Conservation (phyloP, 2,888 invertebrate genomes). For the Mythimna lalbum region DNA sequence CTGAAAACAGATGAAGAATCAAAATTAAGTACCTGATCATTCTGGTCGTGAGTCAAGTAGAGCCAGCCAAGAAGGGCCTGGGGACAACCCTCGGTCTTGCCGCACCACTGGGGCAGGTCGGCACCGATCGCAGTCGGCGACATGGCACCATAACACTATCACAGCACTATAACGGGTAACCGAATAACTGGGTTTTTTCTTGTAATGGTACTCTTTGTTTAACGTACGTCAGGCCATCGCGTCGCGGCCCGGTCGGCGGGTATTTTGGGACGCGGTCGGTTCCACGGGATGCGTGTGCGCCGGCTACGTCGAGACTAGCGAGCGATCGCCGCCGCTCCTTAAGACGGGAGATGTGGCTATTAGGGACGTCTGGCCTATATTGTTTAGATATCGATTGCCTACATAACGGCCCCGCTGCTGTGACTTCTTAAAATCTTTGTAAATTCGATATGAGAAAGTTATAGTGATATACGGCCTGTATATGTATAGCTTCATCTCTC, state of each 20-base stretch:
- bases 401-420: background rate
- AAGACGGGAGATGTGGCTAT: slow-evolving; percentile 84
- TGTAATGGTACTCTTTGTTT: slow-evolving; percentile 62
- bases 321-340: slow-evolving; percentile 82
- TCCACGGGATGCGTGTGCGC: slow-evolving; percentile 86
- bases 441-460: too few relatives aligned
- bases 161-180: slow-evolving; percentile 46
- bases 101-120: slow-evolving; percentile 86
- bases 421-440: too few relatives aligned
- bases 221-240: slow-evolving; percentile 75
- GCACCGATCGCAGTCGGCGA: slow-evolving; percentile 86
- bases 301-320: slow-evolving; percentile 81
- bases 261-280: slow-evolving; percentile 83
- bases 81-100: slow-evolving; percentile 81
- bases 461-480: too few relatives aligned
- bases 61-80: slow-evolving; percentile 87
- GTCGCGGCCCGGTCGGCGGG: slow-evolving; percentile 75
- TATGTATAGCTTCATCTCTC: too few relatives aligned
- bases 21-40: slow-evolving; percentile 81
- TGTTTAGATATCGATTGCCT: slow-evolving; percentile 47
- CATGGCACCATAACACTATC: slow-evolving; percentile 78
- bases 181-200: slow-evolving; percentile 28
- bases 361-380: slow-evolving; percentile 70
- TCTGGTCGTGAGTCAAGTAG: slow-evolving; percentile 84
- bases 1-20: background rate